A percentile compares a stretch with the other conserved stretches of the same genome.
These are phyloP conservation scores for Isichthys henryi DNA, from an alignment of 2,113 vertebrate genomes.

Conservation along the genomic window DNA sequence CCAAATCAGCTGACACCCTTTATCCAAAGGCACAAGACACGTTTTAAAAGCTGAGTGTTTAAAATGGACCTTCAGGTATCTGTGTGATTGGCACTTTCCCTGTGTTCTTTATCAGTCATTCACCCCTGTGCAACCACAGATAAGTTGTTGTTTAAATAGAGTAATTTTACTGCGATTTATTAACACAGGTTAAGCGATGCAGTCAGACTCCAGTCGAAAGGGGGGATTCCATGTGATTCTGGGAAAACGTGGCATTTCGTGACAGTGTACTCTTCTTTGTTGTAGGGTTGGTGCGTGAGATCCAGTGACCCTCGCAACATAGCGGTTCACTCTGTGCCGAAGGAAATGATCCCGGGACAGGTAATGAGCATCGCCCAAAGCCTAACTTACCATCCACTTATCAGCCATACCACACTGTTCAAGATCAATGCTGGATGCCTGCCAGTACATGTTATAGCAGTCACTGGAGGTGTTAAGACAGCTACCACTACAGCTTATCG, in stretches of 20 bases:
- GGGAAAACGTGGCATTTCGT: neutral
- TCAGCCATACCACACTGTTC: neutral
- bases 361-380: slow-evolving; percentile 14
- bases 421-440: neutral
- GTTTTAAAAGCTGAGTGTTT: neutral
- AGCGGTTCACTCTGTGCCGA: slow-evolving; percentile 36
- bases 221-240: neutral
- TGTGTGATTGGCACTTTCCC: neutral
- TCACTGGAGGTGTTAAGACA: neutral
- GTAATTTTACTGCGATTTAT: neutral
- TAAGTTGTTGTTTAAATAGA: neutral
- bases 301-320: slow-evolving; percentile 33
- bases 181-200: neutral
- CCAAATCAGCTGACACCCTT: neutral
- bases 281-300: slow-evolving; percentile 44
- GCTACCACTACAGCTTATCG: too few species aligned
- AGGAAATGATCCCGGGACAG: slow-evolving; percentile 43
- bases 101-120: neutral
- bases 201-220: neutral
- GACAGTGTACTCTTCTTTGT: slow-evolving; percentile 11
- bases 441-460: neutral
- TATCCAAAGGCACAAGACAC: neutral
- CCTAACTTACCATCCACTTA: neutral
- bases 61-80: neutral
- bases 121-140: neutral